These are phyloP conservation scores for Drosophila atroscutellata DNA, from an alignment of 2,888 invertebrate genomes.

Conservation along the genomic window DNA sequence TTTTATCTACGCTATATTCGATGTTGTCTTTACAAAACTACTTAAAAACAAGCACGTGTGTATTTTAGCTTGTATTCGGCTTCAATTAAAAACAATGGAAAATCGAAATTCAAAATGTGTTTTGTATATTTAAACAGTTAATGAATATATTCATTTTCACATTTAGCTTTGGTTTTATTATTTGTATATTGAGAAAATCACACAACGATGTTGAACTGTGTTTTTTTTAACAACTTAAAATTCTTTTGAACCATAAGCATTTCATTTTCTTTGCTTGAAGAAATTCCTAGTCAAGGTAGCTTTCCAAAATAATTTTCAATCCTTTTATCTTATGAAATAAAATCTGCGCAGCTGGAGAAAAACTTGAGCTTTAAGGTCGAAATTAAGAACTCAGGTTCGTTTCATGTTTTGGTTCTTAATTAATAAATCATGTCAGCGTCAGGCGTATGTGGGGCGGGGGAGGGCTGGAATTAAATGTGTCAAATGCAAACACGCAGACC, in stretches of 20 bases:
- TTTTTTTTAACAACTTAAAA: neutral
- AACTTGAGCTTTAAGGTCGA: slow-evolving; percentile 63
- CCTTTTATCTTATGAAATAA: neutral
- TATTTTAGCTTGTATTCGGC: slow-evolving; percentile 29
- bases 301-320: neutral
- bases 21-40: slow-evolving; percentile 27
- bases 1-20: slow-evolving; percentile 17
- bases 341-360: neutral
- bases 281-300: neutral
- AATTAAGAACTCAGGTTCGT: slow-evolving; percentile 81
- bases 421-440: slow-evolving; percentile 83
- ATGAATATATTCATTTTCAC: neutral
- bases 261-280: no score
- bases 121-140: neutral
- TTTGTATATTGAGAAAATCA: neutral
- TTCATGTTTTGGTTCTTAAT: slow-evolving; percentile 76
- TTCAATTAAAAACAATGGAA: slow-evolving; percentile 27
- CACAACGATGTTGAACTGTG: rapidly evolving
- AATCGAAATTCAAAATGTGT: neutral
- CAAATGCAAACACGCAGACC: slow-evolving; percentile 76
- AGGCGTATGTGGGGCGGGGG: slow-evolving; percentile 31
- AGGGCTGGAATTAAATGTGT: slow-evolving; percentile 73
- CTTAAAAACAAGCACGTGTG: slow-evolving; percentile 35
- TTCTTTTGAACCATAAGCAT: neutral
- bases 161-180: neutral